Conservation (phyloP, 1,140 invertebrate species). For the Drosophila virilis region DNA sequence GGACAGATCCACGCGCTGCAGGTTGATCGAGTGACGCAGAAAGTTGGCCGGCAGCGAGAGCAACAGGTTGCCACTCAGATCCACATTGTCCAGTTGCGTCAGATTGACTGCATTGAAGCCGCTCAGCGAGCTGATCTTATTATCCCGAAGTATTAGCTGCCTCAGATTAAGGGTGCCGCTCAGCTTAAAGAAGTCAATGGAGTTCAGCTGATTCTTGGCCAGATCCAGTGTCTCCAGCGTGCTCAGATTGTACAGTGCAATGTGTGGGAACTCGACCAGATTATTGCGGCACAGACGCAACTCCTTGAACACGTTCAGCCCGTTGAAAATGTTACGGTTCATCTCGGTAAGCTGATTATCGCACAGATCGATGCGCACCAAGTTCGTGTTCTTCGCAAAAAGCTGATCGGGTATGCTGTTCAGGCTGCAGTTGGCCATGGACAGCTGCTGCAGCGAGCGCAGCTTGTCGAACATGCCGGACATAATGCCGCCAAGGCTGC, state of each 20-base stretch:
- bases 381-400: slow-evolving; percentile 90
- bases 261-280: slow-evolving; percentile 90
- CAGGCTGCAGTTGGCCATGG: slow-evolving; percentile 89
- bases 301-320: slow-evolving; percentile 90
- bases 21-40: slow-evolving; percentile 88
- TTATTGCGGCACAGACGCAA: slow-evolving; percentile 90
- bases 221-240: slow-evolving; percentile 90
- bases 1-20: slow-evolving; percentile 91
- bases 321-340: slow-evolving; percentile 88
- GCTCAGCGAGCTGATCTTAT: slow-evolving; percentile 90
- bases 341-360: slow-evolving; percentile 88
- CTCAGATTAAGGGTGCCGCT: slow-evolving; percentile 89
- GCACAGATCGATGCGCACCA: slow-evolving; percentile 89
- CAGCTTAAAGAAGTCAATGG: slow-evolving; percentile 91
- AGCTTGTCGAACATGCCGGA: slow-evolving; percentile 88
- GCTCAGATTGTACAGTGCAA: slow-evolving; percentile 89
- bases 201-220: slow-evolving; percentile 89
- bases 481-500: slow-evolving; percentile 59
- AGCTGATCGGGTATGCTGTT: slow-evolving; percentile 87
- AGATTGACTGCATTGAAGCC: slow-evolving; percentile 91
- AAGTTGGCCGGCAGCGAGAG: slow-evolving; percentile 93
- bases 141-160: slow-evolving; percentile 89
- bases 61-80: slow-evolving; percentile 90
- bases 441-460: slow-evolving; percentile 89
- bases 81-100: slow-evolving; percentile 89